phyloP scores from a whole-genome alignment of 2,888 invertebrate genomes.

The Bellardia pandia region DNA sequence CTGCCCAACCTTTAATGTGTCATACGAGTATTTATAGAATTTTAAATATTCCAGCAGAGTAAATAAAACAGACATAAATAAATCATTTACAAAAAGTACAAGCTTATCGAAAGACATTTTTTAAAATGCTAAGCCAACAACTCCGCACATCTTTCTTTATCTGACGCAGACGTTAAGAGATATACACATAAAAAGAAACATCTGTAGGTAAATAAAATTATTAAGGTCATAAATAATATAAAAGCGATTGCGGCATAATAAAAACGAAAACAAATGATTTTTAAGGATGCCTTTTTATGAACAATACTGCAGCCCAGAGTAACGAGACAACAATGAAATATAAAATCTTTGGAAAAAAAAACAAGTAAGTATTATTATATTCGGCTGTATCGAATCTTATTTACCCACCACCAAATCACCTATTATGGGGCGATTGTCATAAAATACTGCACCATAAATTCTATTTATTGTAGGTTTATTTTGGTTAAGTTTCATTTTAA shows the following conservation, averaged over 20 bases:
- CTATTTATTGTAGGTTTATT: too few species aligned
- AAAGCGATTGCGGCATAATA: slow-evolving; percentile 18
- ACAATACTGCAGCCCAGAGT: background rate
- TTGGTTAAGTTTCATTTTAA: too few species aligned
- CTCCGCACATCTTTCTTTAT: slow-evolving; percentile 2
- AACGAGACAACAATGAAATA: background rate
- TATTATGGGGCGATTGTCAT: too few species aligned
- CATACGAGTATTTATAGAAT: background rate
- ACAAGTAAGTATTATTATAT: background rate
- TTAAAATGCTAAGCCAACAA: slow-evolving; percentile 40
- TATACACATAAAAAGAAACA: background rate
- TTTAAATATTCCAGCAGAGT: slow-evolving; percentile 6
- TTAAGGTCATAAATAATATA: slow-evolving; percentile 21
- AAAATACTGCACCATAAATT: too few species aligned
- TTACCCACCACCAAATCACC: too few species aligned
- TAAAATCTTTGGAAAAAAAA: background rate
- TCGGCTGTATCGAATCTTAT: too few species aligned
- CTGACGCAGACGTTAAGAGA: background rate
- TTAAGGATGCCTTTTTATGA: background rate
- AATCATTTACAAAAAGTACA: slow-evolving; percentile 27
- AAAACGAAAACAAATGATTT: slow-evolving; percentile 4
- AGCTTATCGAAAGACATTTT: slow-evolving; percentile 46
- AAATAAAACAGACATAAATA: slow-evolving; percentile 27
- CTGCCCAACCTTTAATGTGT: background rate
- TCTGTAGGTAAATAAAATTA: slow-evolving; percentile 16